Percentiles rank a stretch among this genome's conserved stretches.
phyloP scores from a whole-genome alignment of 2,797 vertebrate species.

The Sebastes diploproa region DNA sequence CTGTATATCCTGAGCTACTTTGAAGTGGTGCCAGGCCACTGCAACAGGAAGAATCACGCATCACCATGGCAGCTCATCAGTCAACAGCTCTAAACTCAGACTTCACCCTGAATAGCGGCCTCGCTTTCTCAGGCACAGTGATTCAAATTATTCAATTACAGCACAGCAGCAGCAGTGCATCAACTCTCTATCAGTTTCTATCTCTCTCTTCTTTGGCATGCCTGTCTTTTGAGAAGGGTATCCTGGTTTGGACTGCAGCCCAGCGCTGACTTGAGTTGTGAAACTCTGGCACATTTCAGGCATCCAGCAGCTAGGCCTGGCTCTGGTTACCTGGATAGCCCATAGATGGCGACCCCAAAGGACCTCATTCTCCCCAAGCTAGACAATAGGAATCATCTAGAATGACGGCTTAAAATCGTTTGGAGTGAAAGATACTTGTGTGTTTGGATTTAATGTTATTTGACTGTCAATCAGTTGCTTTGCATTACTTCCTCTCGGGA shows the following conservation, averaged over 20 bases:
- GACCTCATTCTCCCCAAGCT: not conserved
- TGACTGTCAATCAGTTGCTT: not conserved
- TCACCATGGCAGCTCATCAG: not conserved
- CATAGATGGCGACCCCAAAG: not conserved
- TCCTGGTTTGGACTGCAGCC: slow-evolving; percentile 17
- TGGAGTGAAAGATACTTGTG: not conserved
- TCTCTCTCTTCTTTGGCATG: not conserved
- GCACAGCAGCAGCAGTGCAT: not conserved
- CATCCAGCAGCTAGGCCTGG: slow-evolving; percentile 3
- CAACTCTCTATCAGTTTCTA: not conserved
- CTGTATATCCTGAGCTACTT: not conserved
- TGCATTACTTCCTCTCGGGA: not conserved
- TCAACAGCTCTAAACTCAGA: slow-evolving; percentile 13
- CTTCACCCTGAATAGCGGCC: not conserved
- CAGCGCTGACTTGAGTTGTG: slow-evolving; percentile 17
- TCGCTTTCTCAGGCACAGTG: slow-evolving; percentile 10
- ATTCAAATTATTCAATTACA: slow-evolving; percentile 20
- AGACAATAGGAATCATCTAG: not conserved
- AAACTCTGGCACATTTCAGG: slow-evolving; percentile 12
- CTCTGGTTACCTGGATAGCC: not conserved
- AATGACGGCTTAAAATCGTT: not conserved
- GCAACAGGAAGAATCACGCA: slow-evolving; percentile 8
- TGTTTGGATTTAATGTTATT: not conserved
- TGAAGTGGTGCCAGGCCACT: slow-evolving; percentile 18
- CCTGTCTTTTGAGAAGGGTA: slow-evolving; percentile 12